phyloP scores from a whole-genome alignment of 2,797 vertebrate genomes.

The Tachyglossus aculeatus region DNA sequence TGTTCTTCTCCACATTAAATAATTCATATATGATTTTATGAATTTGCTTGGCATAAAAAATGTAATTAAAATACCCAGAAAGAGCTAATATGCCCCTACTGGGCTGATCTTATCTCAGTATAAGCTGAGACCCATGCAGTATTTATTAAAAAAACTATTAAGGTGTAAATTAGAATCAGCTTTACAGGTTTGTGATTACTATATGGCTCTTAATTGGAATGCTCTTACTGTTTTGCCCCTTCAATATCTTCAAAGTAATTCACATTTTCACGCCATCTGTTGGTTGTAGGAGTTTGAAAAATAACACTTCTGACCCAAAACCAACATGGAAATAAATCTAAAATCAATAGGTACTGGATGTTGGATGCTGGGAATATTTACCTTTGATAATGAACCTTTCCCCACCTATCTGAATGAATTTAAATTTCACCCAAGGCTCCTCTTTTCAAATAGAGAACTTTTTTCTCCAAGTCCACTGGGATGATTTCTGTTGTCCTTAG shows the following conservation, averaged over 20 bases:
- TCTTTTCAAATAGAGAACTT: too few relatives aligned
- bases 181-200: conserved; percentile 33
- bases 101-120: conserved; percentile 22
- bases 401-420: too few relatives aligned
- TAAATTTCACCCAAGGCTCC: too few relatives aligned
- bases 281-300: conserved; percentile 29
- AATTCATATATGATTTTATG: conserved; percentile 40
- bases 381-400: too few relatives aligned
- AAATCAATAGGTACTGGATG: too few relatives aligned
- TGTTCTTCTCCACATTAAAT: conserved; percentile 14
- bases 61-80: conserved; percentile 44
- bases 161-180: conserved; percentile 55
- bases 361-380: too few relatives aligned
- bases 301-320: conserved; percentile 31
- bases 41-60: conserved; percentile 13
- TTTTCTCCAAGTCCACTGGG: too few relatives aligned
- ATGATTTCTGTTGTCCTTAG: too few relatives aligned
- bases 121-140: conserved; percentile 28
- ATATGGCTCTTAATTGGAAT: conserved; percentile 56
- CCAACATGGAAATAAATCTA: conserved; percentile 14
- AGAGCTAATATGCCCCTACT: conserved; percentile 32
- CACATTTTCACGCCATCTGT: conserved; percentile 48
- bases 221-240: conserved; percentile 51
- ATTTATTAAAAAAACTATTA: conserved; percentile 64
- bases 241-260: conserved; percentile 45